Base-by-base conservation (phyloP, 2,888 invertebrate genomes). In the Toxonevra muliebris region DNA sequence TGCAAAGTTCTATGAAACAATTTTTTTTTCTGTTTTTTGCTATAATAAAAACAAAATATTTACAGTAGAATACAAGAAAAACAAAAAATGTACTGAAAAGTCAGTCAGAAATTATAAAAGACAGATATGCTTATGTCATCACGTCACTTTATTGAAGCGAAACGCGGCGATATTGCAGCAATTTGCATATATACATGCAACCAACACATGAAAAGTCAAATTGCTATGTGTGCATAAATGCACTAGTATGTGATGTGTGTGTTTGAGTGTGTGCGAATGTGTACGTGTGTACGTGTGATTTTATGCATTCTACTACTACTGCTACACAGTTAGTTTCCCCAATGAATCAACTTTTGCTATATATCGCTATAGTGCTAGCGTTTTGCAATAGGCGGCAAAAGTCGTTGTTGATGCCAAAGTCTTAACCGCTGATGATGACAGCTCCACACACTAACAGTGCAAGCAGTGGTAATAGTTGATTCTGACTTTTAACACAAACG, bases 61-160 rank as follows among this genome's bases (percentile, higher is more conserved):
- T 7, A 7, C 30, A 30, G n/a, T 30, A 30, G 30, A 30, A 30
- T 30, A 30, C 30, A 30, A 30, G 30, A 30, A 30, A 30, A 4
- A 30, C 3, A 30, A 30, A 7, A 30, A 30, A 30, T 30, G 7
- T 2, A 30, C n/a, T n/a, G 30, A 30, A 30, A 30, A 30, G 2
- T 7, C 7, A 4, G 30, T 30, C 7, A 30, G 30, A 30, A 30
- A 30, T 30, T 30, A 30, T 20, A 61, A 45, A 61, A 48, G 61
- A 50, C 61, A 42, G 59, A 41, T 11, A 43, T 42, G 59, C 59
- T 59, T 59, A 60, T 60, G 53, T n/a, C 60, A 66, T 54, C 60
- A 60, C 60, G 54, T 60, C 60, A 66, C 60, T 42, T 42, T 52
- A 59, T 52, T 66, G 43, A 50, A 20, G 48, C 42, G 63, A 63